Percentiles rank a stretch among this genome's conserved stretches.
These are phyloP conservation scores for Schizopygopsis pylzovi DNA, from an alignment of 2,797 vertebrate species.

Conservation along the genomic window DNA sequence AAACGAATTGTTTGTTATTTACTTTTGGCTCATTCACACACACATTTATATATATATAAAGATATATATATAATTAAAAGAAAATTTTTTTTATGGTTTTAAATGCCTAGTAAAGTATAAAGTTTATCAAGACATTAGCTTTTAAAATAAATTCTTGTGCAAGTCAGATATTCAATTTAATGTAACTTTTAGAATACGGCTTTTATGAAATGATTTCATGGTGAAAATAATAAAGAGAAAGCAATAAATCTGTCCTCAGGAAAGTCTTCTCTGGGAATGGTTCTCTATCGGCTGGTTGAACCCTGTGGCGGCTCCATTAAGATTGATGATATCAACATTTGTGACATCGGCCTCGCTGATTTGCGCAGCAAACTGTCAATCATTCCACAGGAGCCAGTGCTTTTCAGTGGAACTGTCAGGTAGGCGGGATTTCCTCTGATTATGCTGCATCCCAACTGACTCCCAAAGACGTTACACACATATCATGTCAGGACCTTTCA, in stretches of 20 bases:
- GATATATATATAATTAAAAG: no score
- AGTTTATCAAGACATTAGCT: no score
- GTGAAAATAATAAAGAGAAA: background rate
- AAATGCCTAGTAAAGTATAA: no score
- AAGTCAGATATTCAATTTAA: background rate
- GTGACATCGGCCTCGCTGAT: conserved; percentile 89
- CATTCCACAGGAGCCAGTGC: conserved; percentile 93
- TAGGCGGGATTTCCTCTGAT: conserved; percentile 57
- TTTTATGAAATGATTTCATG: conserved; percentile 2
- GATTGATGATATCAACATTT: conserved; percentile 89
- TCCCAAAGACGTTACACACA: background rate
- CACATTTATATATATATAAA: no score
- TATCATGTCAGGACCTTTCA: background rate
- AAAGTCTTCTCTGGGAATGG: conserved; percentile 91
- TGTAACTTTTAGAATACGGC: background rate
- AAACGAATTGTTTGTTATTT: no score
- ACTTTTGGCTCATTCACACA: no score
- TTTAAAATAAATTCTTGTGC: background rate
- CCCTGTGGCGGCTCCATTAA: conserved; percentile 88
- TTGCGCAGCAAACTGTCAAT: conserved; percentile 93
- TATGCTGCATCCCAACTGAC: background rate
- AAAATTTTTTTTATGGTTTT: no score
- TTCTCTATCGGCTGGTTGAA: conserved; percentile 89
- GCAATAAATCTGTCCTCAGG: conserved; percentile 70
- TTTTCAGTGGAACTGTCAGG: conserved; percentile 93